Base-by-base conservation (phyloP, 2,113 vertebrate species). In the Ramphastos sulfuratus region DNA sequence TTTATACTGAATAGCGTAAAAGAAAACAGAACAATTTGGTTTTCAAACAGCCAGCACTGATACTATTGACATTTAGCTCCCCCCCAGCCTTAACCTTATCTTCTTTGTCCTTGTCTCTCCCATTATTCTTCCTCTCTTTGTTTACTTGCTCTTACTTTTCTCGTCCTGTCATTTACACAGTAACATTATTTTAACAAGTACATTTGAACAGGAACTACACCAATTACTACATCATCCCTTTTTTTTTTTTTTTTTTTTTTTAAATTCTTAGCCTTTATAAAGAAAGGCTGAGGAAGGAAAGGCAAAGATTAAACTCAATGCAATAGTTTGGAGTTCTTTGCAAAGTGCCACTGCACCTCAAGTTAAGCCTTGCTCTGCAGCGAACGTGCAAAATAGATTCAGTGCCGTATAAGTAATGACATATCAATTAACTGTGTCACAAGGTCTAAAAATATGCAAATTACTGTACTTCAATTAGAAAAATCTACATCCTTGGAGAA, bases 401-500 rank as follows among this genome's bases (percentile, higher is more conserved):
- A 97, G 97, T 95, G 96, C 96, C 21, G 85, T 97, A 97, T 97
- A 98, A 97, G 97, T 97, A 98, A 98, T 98, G 97, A 98, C 97
- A 98, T 98, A 98, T 98, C 98, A 98, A 98, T 98, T 98, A 98
- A 98, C 97, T 97, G 94, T 98, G 97, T 97, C 97, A 98, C 97
- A 98, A 98, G 98, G 97, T 98, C 98, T 98, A 98, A 98, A 98
- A 98, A 98, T 98, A 98, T 98, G 98, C 97, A 98, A 98, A 98
- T 98, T 98, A 98, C 98, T 98, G 96, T 97, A 98, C 98, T 98
- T 98, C 98, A 98, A 98, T 98, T 98, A 98, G 98, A 98, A 98
- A 97, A 98, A 98, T 97, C 97, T 98, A 98, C 98, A 98, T 98
- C 98, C 98, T 98, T 97, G 91, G 98, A 98, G 98, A 98, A 98